Evolutionary conservation across 2,113 vertebrate species (phyloP), one percentile per base, ranked within the genome.

Genomic region (Grantiella picta): DNA sequence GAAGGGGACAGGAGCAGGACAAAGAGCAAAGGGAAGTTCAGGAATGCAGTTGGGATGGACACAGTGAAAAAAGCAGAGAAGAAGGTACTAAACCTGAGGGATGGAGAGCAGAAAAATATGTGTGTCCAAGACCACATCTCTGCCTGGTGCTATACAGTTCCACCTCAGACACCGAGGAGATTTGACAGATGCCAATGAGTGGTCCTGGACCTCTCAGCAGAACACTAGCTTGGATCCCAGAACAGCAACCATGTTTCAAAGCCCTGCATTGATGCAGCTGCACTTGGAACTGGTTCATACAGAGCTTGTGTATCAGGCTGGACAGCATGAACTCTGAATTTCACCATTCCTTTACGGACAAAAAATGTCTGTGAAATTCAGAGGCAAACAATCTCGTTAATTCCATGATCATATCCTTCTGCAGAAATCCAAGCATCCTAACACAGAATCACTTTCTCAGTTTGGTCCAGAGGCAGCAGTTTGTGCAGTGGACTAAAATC

Each of bases 11-110:
- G 47, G 35, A 92, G 15, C 6, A 68, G 24, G 23, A 47, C 27
- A 42, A 71, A 45, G 16, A 52, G 6, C 20, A 59, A 68, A 49
- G 7, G 6, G 9, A 31, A 49, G 9, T 45, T 57, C 57, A 54
- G 21, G 35, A 63, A 63, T 0, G 2, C 19, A n/a, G 10, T 13
- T 63, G 50, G 31, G 24, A 66, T 2, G 1, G 75, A 49, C 8
- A 40, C 4, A 66, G 18, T 6, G 13, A 15, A 60, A 82, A 49
- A 85, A 79, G 33, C 12, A 71, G 52, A 68, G 9, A 33, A 65
- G 27, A n/a, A 19, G 12, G 16, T n/a, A 9, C 61, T 44, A 57
- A 83, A 50, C 19, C 15, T 36, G 40, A 75, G 23, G 47, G 23
- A 50, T 7, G 36, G 33, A 31, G 23, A 90, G 35, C 25, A 57